phyloP scores from a whole-genome alignment of 2,888 invertebrate species.

The Platycnemis pennipes region DNA sequence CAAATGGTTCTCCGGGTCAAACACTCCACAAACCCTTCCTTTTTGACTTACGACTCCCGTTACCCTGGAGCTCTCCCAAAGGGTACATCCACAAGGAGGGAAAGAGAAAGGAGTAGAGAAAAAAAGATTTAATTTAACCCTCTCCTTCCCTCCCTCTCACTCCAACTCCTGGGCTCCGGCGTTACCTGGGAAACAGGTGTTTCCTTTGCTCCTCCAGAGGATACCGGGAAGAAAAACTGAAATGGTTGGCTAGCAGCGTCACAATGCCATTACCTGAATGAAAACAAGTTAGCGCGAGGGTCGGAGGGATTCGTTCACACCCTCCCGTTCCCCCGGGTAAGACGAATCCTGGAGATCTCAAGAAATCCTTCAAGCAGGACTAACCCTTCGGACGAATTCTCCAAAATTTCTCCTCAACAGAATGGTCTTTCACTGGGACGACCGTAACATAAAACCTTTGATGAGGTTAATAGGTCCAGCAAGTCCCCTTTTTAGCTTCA shows the following conservation, averaged over 20 bases:
- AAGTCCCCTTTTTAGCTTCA: neutral
- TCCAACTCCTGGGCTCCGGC: neutral
- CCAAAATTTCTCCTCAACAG: neutral
- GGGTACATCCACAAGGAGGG: neutral
- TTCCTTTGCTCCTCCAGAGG: neutral
- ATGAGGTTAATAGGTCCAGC: neutral
- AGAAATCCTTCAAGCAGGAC: slow-evolving; percentile 2
- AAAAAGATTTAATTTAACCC: slow-evolving; percentile 1
- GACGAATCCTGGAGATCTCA: neutral
- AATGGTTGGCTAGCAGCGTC: neutral
- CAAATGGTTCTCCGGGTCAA: too few relatives aligned
- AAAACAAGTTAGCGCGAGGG: neutral
- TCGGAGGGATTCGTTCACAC: neutral
- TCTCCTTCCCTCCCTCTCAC: neutral
- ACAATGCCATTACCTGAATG: slow-evolving; percentile 11
- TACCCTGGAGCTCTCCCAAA: neutral
- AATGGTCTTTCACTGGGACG: neutral
- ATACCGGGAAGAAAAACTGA: neutral
- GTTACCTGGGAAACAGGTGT: slow-evolving; percentile 2
- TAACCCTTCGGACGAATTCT: slow-evolving; percentile 2
- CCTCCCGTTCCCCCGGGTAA: neutral
- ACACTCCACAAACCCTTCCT: neutral
- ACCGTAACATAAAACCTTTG: neutral
- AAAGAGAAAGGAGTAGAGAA: neutral
- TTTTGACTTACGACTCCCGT: slow-evolving; percentile 1